Evolutionary conservation across 2,888 invertebrate species (phyloP).

Genomic region (Callyntrura guangdongensis): DNA sequence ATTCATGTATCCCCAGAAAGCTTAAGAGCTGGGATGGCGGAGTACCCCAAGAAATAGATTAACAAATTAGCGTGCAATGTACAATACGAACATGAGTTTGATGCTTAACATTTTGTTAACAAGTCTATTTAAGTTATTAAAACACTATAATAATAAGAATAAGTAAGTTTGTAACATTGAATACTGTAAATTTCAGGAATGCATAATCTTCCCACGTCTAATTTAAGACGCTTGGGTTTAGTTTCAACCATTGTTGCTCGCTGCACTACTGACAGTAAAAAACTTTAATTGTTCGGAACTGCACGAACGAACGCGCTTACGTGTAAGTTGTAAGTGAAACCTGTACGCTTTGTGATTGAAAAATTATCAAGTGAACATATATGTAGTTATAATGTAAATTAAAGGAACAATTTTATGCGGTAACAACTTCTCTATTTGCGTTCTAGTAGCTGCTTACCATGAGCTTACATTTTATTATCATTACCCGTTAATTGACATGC

Average conservation of each 20-base stretch:
- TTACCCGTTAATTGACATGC: too few species aligned
- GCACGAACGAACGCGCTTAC: conserved; percentile 62
- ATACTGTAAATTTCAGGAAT: conserved; percentile 22
- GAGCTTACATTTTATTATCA: too few species aligned
- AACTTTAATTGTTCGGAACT: conserved; percentile 31
- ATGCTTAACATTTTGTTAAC: too few species aligned
- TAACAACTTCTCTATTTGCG: conserved; percentile 12
- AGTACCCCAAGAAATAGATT: conserved; percentile 17
- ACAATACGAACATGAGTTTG: too few species aligned
- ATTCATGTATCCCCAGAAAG: not conserved
- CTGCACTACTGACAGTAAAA: not conserved
- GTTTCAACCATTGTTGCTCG: conserved; percentile 32
- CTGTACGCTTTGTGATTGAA: conserved; percentile 57
- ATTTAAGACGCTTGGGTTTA: not conserved
- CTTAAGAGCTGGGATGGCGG: not conserved
- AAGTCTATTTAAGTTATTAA: too few species aligned
- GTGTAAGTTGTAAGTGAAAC: conserved; percentile 39
- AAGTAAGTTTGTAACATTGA: not conserved
- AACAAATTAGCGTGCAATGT: conserved; percentile 50
- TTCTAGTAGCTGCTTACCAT: too few species aligned
- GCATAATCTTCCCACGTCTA: conserved; percentile 33
- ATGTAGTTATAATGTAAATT: conserved; percentile 59
- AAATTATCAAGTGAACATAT: conserved; percentile 61
- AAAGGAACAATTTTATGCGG: conserved; percentile 11
- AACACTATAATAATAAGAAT: too few species aligned